A percentile compares a stretch with the other conserved stretches of the same genome.
Conservation (phyloP, 2,797 vertebrate species). For the Hoplostethus atlanticus region DNA sequence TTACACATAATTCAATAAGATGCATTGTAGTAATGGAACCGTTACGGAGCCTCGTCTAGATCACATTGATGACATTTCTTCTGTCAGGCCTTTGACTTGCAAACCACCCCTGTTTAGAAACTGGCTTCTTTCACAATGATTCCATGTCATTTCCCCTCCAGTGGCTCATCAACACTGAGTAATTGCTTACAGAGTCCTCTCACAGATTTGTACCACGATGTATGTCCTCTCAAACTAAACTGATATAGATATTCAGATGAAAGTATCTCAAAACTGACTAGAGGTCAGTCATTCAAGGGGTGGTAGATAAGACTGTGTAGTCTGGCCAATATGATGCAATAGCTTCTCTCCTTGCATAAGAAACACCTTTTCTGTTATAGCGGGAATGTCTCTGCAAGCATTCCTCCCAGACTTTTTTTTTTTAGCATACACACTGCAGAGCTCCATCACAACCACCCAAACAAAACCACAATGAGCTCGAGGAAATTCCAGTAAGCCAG, state of each 20-base stretch:
- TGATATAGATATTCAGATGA: not conserved
- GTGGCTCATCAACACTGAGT: not conserved
- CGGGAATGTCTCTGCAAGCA: slow-evolving; percentile 55
- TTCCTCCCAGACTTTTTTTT: slow-evolving; percentile 39
- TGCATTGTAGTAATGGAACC: not conserved
- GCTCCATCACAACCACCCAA: slow-evolving; percentile 59
- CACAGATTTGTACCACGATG: not conserved
- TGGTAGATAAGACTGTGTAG: not conserved
- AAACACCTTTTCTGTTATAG: slow-evolving; percentile 36
- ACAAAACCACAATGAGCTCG: slow-evolving; percentile 58
- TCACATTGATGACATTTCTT: too few relatives aligned
- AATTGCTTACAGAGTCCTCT: not conserved
- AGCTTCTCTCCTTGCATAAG: slow-evolving; percentile 20
- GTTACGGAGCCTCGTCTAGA: too few relatives aligned
- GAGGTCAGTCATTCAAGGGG: not conserved
- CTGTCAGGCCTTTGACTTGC: too few relatives aligned
- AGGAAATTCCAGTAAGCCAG: slow-evolving; percentile 70
- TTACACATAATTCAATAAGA: not conserved
- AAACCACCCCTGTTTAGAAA: not conserved
- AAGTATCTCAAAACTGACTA: not conserved
- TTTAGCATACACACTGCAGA: slow-evolving; percentile 10
- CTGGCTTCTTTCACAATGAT: too few relatives aligned
- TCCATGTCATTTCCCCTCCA: not conserved
- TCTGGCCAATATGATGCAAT: slow-evolving; percentile 34
- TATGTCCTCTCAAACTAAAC: not conserved